Percentiles rank a stretch among this genome's conserved stretches.
phyloP scores from a whole-genome alignment of 2,888 invertebrate genomes.

The Drosophila phalerata region DNA sequence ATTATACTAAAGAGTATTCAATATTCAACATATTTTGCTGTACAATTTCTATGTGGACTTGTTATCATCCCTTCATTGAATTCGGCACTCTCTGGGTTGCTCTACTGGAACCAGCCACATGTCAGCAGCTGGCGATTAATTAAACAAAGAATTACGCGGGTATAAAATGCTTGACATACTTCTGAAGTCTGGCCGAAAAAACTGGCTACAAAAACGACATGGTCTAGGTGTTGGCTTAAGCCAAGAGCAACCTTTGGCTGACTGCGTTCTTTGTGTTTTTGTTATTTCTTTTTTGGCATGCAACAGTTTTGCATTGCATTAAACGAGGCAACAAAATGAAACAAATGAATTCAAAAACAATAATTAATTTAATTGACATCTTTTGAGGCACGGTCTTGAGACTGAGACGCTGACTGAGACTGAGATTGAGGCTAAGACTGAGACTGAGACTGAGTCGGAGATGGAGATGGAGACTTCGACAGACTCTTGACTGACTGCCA shows the following conservation, averaged over 20 bases:
- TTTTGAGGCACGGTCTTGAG: constrained; percentile 77
- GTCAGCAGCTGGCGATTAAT: constrained; percentile 77
- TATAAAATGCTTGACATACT: constrained; percentile 83
- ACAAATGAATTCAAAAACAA: constrained; percentile 65
- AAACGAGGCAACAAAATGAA: constrained; percentile 46
- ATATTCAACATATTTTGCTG: constrained; percentile 17
- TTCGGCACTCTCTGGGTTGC: constrained; percentile 56
- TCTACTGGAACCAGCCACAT: constrained; percentile 78
- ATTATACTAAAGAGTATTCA: constrained; percentile 25
- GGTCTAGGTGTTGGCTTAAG: constrained; percentile 66
- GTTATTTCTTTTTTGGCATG: constrained; percentile 30
- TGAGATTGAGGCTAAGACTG: constrained; percentile 44
- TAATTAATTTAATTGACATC: constrained; percentile 85
- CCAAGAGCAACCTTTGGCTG: constrained; percentile 57
- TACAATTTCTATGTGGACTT: background rate
- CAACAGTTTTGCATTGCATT: constrained; percentile 77
- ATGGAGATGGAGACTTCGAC: constrained; percentile 42
- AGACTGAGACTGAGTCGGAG: constrained; percentile 3
- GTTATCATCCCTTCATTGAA: constrained; percentile 69
- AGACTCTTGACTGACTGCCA: constrained; percentile 75
- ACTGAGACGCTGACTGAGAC: constrained; percentile 15
- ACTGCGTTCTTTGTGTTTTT: constrained; percentile 10
- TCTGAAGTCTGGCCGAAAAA: constrained; percentile 63
- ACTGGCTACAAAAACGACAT: constrained; percentile 36
- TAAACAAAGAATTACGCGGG: constrained; percentile 83